A percentile compares a stretch with the other conserved stretches of the same genome.
phyloP scores from a whole-genome alignment of 2,113 vertebrate genomes.

The Ovis canadensis region DNA sequence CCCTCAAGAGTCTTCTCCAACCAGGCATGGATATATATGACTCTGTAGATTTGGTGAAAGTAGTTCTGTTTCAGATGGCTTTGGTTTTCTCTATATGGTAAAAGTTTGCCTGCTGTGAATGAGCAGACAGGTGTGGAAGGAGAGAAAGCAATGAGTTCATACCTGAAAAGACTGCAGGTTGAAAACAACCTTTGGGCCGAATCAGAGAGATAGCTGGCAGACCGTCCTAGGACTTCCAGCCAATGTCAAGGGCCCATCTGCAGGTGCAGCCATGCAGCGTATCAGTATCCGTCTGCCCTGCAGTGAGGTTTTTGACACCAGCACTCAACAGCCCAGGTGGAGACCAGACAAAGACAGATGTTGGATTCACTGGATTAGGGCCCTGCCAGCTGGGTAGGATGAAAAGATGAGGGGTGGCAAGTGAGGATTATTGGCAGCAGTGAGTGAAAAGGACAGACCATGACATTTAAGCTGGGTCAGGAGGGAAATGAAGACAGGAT shows the following conservation, averaged over 20 bases:
- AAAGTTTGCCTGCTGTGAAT: not conserved
- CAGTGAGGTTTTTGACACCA: constrained; percentile 43
- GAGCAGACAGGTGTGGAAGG: not conserved
- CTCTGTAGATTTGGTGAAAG: not conserved
- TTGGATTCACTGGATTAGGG: constrained; percentile 20
- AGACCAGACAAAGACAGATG: constrained; percentile 43
- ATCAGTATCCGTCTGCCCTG: not conserved
- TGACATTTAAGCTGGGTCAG: not conserved
- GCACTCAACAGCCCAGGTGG: constrained; percentile 53
- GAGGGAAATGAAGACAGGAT: not conserved
- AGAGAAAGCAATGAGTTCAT: not conserved
- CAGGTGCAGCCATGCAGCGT: not conserved
- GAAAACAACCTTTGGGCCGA: not conserved
- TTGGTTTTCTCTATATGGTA: not conserved
- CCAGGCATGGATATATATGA: not conserved
- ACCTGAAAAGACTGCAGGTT: not conserved
- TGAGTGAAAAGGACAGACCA: constrained; percentile 18
- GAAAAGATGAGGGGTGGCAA: constrained; percentile 7
- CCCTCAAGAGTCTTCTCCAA: not conserved
- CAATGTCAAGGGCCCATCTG: not conserved
- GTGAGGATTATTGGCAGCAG: not conserved
- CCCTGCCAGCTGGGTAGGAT: constrained; percentile 27
- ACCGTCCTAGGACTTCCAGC: not conserved
- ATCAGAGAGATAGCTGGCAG: not conserved
- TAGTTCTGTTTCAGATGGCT: not conserved